These are phyloP conservation scores for Cavia porcellus DNA, from an alignment of 2,113 vertebrate species.

Conservation along the genomic window DNA sequence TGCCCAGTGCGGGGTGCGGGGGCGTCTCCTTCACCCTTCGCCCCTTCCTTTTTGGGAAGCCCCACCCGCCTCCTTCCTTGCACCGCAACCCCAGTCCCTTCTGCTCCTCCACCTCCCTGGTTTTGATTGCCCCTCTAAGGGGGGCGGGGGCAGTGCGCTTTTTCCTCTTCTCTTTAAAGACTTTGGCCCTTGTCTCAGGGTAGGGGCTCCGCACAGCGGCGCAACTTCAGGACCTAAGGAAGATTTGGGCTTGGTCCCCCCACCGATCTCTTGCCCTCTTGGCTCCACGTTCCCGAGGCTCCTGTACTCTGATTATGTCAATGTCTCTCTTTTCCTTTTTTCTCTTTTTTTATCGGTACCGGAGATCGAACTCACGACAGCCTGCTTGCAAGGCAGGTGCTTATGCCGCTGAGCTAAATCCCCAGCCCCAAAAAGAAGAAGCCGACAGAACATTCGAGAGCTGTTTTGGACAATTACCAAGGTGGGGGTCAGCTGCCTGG, in stretches of 20 bases:
- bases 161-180: not conserved
- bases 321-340: no score
- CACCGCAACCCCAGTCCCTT: not conserved
- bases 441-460: not conserved
- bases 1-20: no score
- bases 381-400: no score
- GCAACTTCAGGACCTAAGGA: not conserved
- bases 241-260: no score
- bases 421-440: no score
- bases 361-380: no score
- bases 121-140: no score
- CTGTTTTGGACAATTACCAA: not conserved
- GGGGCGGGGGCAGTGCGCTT: no score
- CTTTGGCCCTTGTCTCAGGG: not conserved
- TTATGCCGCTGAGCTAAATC: no score
- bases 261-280: not conserved
- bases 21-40: not conserved
- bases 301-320: not conserved
- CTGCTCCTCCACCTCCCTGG: not conserved
- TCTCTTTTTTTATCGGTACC: no score
- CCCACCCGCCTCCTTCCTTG: not conserved
- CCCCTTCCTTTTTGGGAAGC: not conserved
- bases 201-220: no score
- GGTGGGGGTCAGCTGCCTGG: no score
- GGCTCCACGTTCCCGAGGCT: not conserved